Conservation (phyloP, 2,888 invertebrate genomes). For the Sinodicranocentrus sp. region DNA sequence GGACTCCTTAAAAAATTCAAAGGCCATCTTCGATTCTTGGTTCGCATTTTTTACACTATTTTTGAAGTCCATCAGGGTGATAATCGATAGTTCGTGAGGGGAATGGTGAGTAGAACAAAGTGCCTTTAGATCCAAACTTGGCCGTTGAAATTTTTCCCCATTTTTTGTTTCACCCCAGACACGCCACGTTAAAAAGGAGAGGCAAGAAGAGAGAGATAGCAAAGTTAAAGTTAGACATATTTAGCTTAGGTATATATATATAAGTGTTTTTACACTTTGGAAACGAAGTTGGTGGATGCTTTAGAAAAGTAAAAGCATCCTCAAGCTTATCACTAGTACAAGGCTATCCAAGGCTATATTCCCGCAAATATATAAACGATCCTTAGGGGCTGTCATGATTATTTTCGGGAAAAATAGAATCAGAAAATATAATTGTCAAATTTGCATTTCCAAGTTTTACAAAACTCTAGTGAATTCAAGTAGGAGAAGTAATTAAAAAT, state of each 20-base stretch:
- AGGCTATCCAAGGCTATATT: too few species aligned
- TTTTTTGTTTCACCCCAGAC: too few species aligned
- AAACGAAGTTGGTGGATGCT: too few species aligned
- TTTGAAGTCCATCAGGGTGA: conserved; percentile 77
- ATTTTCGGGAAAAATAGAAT: too few species aligned
- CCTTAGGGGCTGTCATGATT: too few species aligned
- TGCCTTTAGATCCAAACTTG: conserved; percentile 75
- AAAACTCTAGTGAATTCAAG: too few species aligned
- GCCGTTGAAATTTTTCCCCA: conserved; percentile 33
- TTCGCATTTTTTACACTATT: conserved; percentile 75
- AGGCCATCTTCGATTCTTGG: conserved; percentile 76
- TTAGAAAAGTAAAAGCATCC: too few species aligned
- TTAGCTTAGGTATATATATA: conserved; percentile 37
- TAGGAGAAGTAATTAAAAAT: too few species aligned
- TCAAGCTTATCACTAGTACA: too few species aligned
- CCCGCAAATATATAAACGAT: too few species aligned
- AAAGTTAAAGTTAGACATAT: conserved; percentile 52
- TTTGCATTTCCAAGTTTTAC: too few species aligned
- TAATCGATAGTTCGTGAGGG: conserved; percentile 77
- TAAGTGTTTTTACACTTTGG: background rate
- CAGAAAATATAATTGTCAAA: too few species aligned
- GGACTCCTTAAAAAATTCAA: conserved; percentile 77
- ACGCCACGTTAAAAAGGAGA: conserved; percentile 10
- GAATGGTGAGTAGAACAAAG: conserved; percentile 75
- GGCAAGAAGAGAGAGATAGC: conserved; percentile 13